Conservation (phyloP, 2,888 invertebrate genomes). For the Ichneumoninae sp. region DNA sequence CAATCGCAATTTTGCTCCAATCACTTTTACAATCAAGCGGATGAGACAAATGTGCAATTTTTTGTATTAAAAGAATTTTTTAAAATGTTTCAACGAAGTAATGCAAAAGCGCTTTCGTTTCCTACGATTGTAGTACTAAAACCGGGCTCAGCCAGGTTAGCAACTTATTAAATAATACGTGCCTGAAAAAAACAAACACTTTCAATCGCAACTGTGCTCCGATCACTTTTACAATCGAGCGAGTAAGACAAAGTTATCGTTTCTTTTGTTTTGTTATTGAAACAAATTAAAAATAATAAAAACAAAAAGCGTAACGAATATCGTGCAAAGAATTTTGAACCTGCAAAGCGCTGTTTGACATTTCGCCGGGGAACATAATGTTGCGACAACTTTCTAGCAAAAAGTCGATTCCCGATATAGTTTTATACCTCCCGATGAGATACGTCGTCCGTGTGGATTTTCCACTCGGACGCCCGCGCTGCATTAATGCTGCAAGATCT, state of each 20-base stretch:
- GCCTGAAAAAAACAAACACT: background rate
- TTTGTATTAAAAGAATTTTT: background rate
- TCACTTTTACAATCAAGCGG: background rate
- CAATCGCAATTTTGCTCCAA: background rate
- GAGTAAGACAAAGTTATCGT: no score
- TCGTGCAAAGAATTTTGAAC: background rate
- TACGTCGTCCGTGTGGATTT: conserved; percentile 35
- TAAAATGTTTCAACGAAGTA: background rate
- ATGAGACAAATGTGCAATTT: background rate
- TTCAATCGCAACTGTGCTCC: background rate
- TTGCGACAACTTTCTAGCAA: conserved; percentile 57
- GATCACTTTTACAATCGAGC: background rate
- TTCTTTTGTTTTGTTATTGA: no score
- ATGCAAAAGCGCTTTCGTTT: background rate
- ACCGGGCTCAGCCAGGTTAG: background rate
- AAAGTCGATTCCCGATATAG: conserved; percentile 54
- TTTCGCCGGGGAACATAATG: conserved; percentile 10
- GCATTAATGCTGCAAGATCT: conserved; percentile 21
- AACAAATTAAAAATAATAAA: background rate
- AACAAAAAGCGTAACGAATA: background rate
- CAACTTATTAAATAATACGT: background rate
- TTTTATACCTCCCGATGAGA: conserved; percentile 42
- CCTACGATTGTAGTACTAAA: background rate
- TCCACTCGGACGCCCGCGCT: conserved; percentile 46
- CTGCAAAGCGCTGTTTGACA: background rate